Base-by-base conservation (phyloP, 1,140 invertebrate species). In the Nasonia vitripennis region DNA sequence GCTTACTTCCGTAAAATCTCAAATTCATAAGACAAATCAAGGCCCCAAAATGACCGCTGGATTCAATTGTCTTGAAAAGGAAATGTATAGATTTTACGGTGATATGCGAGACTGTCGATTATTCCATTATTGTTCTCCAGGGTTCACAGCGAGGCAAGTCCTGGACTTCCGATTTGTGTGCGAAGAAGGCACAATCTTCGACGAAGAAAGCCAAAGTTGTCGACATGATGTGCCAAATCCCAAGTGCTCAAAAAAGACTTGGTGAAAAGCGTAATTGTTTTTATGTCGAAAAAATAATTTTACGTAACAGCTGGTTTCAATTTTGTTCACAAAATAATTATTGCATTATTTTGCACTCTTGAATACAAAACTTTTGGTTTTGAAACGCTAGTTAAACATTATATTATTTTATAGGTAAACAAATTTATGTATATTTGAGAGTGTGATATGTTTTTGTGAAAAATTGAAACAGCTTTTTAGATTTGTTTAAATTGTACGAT, bases 111-210 rank as follows among this genome's bases (percentile, higher is more conserved):
- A 95, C 87, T 95, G 95, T 86, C 91, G 94, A 78, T 87, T 95
- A 45, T 95, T 95, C 82, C 95, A 95, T 87, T 95, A 95, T 80
- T 95, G 95, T 87, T 95, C 94, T 4, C 93, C 93, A 34, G 95
- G 95, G 5, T 95, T 95, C 87, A 94, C 93, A 1, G 87, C 92
- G 55, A 91, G 93, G 83, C 94, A 95, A 85, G 91, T 95, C 34
- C 89, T 95, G 23, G 94, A 95, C 87, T 94, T 95, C 86, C 93
- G 94, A 81, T 95, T 95, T 87, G 94, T 95, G 3, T 95, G 95
- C 88, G 94, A 95, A 86, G 92, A 94, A 79, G 94, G 93, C 45
- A 95, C 95, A 5, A 90, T 90, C 31, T 95, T 95, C 84, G 94
- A 95, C 87, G 93, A 95, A 82, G 90, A 90, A 55, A 94, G 92